These are phyloP conservation scores for Lasioglossum albipes DNA, from an alignment of 1,140 invertebrate species.

Conservation along the genomic window DNA sequence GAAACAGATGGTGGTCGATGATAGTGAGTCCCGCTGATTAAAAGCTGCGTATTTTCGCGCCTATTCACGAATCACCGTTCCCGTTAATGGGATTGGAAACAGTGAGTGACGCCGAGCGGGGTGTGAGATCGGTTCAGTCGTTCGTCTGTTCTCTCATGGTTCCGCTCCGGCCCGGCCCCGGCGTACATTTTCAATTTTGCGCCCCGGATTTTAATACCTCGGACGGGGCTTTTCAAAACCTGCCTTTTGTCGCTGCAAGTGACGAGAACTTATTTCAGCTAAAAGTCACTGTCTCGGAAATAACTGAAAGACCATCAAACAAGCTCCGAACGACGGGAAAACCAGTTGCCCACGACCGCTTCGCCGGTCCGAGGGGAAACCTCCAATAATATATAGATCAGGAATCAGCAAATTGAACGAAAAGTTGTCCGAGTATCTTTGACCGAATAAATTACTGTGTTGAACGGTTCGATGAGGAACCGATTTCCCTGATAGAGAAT, in stretches of 20 bases:
- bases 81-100: slow-evolving; percentile 71
- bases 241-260: slow-evolving; percentile 50
- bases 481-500: neutral
- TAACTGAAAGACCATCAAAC: slow-evolving; percentile 30
- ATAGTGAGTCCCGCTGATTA: slow-evolving; percentile 71
- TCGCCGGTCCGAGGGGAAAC: too few relatives aligned
- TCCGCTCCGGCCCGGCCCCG: slow-evolving; percentile 11
- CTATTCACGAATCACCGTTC: slow-evolving; percentile 60
- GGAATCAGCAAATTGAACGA: neutral
- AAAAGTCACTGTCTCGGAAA: slow-evolving; percentile 46
- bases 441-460: slow-evolving; percentile 21
- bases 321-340: slow-evolving; percentile 16
- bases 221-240: slow-evolving; percentile 56
- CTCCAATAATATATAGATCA: slow-evolving; percentile 7
- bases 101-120: slow-evolving; percentile 62
- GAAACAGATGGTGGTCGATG: slow-evolving; percentile 50
- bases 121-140: slow-evolving; percentile 62
- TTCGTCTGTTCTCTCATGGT: slow-evolving; percentile 41
- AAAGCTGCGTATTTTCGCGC: slow-evolving; percentile 68
- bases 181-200: slow-evolving; percentile 62
- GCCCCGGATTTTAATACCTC: slow-evolving; percentile 56
- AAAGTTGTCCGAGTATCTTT: slow-evolving; percentile 1
- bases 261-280: slow-evolving; percentile 58
- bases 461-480: neutral
- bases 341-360: neutral